A percentile compares a stretch with the other conserved stretches of the same genome.
These are phyloP conservation scores for Palythoa grandis DNA, from an alignment of 92 coral and sea anemone species.

Conservation along the genomic window DNA sequence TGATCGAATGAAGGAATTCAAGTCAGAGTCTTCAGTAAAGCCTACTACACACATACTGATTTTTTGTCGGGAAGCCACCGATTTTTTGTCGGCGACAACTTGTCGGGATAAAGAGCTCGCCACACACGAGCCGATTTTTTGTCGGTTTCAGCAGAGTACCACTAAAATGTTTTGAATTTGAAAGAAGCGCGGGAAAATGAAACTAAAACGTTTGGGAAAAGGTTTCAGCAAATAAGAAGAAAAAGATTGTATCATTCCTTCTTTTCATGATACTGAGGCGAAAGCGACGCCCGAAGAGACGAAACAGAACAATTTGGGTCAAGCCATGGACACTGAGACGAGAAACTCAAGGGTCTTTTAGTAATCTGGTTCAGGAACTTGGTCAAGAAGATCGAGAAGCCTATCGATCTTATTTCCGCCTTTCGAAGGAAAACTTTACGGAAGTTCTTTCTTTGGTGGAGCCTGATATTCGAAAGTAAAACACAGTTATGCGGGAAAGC, in stretches of 20 bases:
- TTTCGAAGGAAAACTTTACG: conserved; percentile 31
- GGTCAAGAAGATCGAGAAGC: conserved; percentile 30
- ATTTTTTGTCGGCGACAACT: conserved; percentile 15
- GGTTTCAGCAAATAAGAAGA: conserved; percentile 18
- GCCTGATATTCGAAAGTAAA: conserved; percentile 31
- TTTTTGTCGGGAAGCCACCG: conserved; percentile 26
- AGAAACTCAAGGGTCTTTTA: conserved; percentile 24
- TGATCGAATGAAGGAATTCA: neutral
- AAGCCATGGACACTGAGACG: conserved; percentile 33
- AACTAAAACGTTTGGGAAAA: neutral
- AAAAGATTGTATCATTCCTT: conserved; percentile 38
- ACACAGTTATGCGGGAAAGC: conserved; percentile 27
- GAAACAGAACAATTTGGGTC: conserved; percentile 37
- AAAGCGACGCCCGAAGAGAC: conserved; percentile 42
- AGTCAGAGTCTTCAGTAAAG: neutral
- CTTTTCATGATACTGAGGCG: conserved; percentile 39
- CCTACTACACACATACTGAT: conserved; percentile 27
- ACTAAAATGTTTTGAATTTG: conserved; percentile 39
- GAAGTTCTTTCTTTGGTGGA: conserved; percentile 22
- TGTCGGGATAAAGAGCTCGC: conserved; percentile 31
- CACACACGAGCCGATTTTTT: conserved; percentile 35
- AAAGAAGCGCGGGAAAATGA: conserved; percentile 33
- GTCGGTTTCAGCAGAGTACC: conserved; percentile 33
- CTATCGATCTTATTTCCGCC: conserved; percentile 40
- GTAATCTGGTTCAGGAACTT: conserved; percentile 33